Evolutionary conservation across 2,113 vertebrate genomes (phyloP), one percentile per base, ranked within the genome.

Genomic region (Anguilla japonica): DNA sequence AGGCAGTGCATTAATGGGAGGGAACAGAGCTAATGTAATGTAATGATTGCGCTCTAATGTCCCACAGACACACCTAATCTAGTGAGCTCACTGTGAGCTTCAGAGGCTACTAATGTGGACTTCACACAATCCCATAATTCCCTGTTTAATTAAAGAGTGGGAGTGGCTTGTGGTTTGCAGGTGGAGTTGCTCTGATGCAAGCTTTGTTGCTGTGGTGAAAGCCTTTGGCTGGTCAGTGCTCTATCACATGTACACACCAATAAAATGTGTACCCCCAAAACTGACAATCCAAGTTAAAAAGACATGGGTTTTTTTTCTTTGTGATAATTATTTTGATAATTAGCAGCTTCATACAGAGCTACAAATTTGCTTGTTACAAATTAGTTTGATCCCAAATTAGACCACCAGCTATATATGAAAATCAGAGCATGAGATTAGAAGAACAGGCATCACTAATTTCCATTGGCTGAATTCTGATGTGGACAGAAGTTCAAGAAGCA

Each of bases 131-230:
- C 96, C 96, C 93, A 92, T 96, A 96, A 96, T 96, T 96, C 96
- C 96, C 96, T 96, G 96, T 96, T 96, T 96, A 96, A 96, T 96
- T 96, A 96, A 96, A 96, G 95, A 95, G 93, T 94, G 90, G 91
- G 91, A 95, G 93, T 91, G 93, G 94, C 93, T 46, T 46, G 43
- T 46, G 43, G 43, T 8, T 93, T 95, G 94, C 94, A 95, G 94
- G 93, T 93, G 89, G 87, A 63, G 92, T 93, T 94, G 94, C 92
- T 93, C 93, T 91, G 93, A 91, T 93, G 93, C 92, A 91, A 93
- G 92, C 93, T 94, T 94, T 95, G 93, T 94, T 92, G 86, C 87
- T 89, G 87, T 90, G 91, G 87, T 89, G n/a, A 60, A 50, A 46
- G 85, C 90, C 88, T 91, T 93, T 91, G 91, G 91, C 90, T 53